These are phyloP conservation scores for Azemiops feae DNA, from an alignment of 2,113 vertebrate species.

Conservation along the genomic window DNA sequence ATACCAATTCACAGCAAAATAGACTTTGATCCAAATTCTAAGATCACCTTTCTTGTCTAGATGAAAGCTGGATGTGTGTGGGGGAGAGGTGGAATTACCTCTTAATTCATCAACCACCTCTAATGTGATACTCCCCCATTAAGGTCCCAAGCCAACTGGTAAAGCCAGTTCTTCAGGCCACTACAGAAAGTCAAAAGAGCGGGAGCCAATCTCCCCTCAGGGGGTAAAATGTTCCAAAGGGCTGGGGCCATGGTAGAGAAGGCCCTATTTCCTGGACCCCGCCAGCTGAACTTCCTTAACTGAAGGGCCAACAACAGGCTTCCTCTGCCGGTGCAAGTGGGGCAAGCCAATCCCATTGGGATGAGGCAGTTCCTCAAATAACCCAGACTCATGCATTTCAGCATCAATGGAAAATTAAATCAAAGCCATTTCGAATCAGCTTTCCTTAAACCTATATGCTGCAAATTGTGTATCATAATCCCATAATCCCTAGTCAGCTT, in stretches of 20 bases:
- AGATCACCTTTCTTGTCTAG: constrained; percentile 55
- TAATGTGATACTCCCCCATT: not conserved
- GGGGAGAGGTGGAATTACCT: not conserved
- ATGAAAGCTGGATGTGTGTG: constrained; percentile 39
- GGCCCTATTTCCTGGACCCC: not conserved
- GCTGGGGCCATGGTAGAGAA: not conserved
- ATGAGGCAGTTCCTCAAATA: not conserved
- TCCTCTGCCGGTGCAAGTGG: not conserved
- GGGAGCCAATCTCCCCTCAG: not conserved
- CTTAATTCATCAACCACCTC: not conserved
- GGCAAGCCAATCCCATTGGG: not conserved
- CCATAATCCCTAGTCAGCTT: not conserved
- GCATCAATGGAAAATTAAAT: not conserved
- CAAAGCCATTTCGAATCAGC: not conserved
- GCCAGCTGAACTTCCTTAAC: not conserved
- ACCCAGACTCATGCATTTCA: not conserved
- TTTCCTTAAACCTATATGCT: not conserved
- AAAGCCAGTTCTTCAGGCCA: not conserved
- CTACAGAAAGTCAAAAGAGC: not conserved
- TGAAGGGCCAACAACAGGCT: not conserved
- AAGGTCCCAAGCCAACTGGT: not conserved
- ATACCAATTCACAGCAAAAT: constrained; percentile 61
- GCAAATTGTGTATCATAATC: not conserved
- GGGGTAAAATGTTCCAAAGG: not conserved
- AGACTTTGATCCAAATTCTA: constrained; percentile 38